Percentiles rank a stretch among this genome's conserved stretches.
These are phyloP conservation scores for Myotis davidii DNA, from an alignment of 2,113 vertebrate genomes.

Conservation along the genomic window DNA sequence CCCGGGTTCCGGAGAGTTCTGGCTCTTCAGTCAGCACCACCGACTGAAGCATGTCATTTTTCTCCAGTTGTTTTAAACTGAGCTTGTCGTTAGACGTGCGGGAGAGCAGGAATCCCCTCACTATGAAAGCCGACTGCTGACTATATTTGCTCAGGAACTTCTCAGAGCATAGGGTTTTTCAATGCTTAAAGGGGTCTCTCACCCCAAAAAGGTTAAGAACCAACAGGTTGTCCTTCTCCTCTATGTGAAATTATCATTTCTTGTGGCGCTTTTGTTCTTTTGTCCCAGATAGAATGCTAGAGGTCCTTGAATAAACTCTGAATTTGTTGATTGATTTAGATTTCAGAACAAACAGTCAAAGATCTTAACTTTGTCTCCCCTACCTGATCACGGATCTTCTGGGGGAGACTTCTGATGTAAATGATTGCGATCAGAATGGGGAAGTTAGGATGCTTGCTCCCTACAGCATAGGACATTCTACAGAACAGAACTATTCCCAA, in stretches of 20 bases:
- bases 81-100: not conserved
- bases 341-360: not conserved
- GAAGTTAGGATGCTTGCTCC: not conserved
- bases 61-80: not conserved
- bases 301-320: not conserved
- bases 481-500: not conserved
- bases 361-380: not conserved
- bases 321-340: slow-evolving; percentile 15
- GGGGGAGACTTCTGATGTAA: not conserved
- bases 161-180: not conserved
- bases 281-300: not conserved
- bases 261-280: not conserved
- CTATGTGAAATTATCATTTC: not conserved
- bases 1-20: not conserved
- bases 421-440: not conserved
- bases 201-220: not conserved
- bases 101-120: not conserved
- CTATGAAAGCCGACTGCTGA: not conserved
- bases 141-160: not conserved
- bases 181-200: not conserved
- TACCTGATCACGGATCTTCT: not conserved
- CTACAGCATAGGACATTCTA: not conserved
- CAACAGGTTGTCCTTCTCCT: not conserved
- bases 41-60: not conserved
- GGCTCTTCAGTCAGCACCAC: not conserved